A percentile compares a stretch with the other conserved stretches of the same genome.
These are phyloP conservation scores for Agrilus biguttatus DNA, from an alignment of 2,888 invertebrate species.

Conservation along the genomic window DNA sequence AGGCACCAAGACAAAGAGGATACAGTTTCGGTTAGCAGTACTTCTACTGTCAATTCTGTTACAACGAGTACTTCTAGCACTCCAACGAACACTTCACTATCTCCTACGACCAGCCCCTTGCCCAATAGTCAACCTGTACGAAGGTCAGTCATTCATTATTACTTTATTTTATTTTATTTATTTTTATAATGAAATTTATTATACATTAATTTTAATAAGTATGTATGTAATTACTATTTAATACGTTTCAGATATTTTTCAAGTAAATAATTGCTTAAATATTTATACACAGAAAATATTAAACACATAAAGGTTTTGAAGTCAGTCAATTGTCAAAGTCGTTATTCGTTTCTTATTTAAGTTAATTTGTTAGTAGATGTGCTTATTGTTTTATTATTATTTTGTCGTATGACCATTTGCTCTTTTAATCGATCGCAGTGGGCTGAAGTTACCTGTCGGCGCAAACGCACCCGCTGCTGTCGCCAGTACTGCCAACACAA, in stretches of 20 bases:
- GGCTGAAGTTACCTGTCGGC: slow-evolving; percentile 26
- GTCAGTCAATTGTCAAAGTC: background rate
- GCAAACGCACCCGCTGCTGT: slow-evolving; percentile 21
- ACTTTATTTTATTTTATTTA: background rate
- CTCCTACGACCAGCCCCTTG: slow-evolving; percentile 24
- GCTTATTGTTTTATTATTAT: slow-evolving; percentile 1
- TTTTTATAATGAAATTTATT: no score
- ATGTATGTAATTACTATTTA: no score
- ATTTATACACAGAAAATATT: no score
- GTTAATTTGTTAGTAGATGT: background rate
- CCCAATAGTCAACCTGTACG: slow-evolving; percentile 34
- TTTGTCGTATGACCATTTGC: no score
- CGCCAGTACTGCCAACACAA: slow-evolving; percentile 20
- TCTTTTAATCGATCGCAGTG: slow-evolving; percentile 13
- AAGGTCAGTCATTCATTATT: slow-evolving; percentile 27
- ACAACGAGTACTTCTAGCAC: slow-evolving; percentile 20
- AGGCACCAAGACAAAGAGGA: slow-evolving; percentile 14
- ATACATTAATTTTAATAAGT: no score
- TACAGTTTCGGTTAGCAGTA: slow-evolving; percentile 9
- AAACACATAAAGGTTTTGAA: background rate
- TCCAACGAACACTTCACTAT: slow-evolving; percentile 19
- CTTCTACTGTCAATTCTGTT: slow-evolving; percentile 9
- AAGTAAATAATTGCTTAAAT: no score
- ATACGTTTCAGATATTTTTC: no score
- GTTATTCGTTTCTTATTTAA: background rate